Evolutionary conservation across 1,140 invertebrate genomes (phyloP), one percentile per base, ranked within the genome.

Genomic region (Euschistus heros): DNA sequence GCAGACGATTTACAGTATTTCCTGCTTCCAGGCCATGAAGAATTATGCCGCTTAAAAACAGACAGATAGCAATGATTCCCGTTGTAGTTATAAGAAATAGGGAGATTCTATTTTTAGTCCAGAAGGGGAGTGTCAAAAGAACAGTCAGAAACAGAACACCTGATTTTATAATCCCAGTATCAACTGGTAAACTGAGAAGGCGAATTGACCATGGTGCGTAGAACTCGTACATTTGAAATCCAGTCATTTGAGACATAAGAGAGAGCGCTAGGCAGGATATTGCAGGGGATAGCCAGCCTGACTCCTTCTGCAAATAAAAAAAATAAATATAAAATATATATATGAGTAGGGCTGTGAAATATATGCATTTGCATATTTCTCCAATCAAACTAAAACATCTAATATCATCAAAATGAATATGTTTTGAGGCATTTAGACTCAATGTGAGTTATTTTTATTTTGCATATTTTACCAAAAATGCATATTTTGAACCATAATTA

Each of bases 141-240:
- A 44, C 14, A 3, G 30, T 20, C 14, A 37, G 2, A 24, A 61
- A 42, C 6, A 18, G 17, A 10, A 61, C 59, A 7, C 18, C 33
- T 17, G 59, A 33, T 17, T 14, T n/a, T 14, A 61, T 17, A 14
- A 61, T 13, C 10, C 33, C 59, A 20, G 59, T 17, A 5, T 22
- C 7, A 15, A 57, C 2, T 5, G 54, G 54, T 17, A 22, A 5
- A 15, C 0, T 6, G 24, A 26, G 2, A 3, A 42, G 30, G 2
- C 59, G 26, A n/a, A 61, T 17, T 2, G 59, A 37, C 59, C 59
- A 61, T 1, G 15, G 10, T 13, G n/a, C 30, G 17, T 61, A 61
- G 30, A 61, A 44, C 59, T 61, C 17, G 30, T 61, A 61, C 17
- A 61, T 33, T 24, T 61, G 15, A 14, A 20, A n/a, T n/a, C 59